A percentile compares a stretch with the other conserved stretches of the same genome.
phyloP scores from a whole-genome alignment of 2,888 invertebrate genomes.

The Clistopyga incitator region DNA sequence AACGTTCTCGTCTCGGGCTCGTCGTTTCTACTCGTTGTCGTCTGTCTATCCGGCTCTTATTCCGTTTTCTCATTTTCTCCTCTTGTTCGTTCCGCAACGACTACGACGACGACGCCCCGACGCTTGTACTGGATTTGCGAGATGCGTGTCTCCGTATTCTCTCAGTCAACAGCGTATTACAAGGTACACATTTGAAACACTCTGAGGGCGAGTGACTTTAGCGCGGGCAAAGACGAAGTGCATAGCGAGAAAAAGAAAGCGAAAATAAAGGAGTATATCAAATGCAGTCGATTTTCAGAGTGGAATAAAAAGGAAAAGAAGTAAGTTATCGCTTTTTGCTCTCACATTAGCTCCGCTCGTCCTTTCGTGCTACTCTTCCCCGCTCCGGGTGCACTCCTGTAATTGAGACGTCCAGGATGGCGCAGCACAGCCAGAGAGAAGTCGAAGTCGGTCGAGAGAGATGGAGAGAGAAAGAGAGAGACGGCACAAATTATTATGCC shows the following conservation, averaged over 20 bases:
- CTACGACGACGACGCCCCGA: neutral
- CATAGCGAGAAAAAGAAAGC: neutral
- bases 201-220: neutral
- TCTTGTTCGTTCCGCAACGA: neutral
- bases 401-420: slow-evolving; percentile 72
- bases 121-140: slow-evolving; percentile 13
- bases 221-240: neutral
- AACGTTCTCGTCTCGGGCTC: slow-evolving; percentile 6
- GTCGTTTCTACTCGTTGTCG: slow-evolving; percentile 17
- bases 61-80: slow-evolving; percentile 19
- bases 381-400: slow-evolving; percentile 50
- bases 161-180: neutral
- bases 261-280: neutral
- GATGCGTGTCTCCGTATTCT: slow-evolving; percentile 3
- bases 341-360: slow-evolving; percentile 23
- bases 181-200: neutral
- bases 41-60: neutral
- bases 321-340: slow-evolving; percentile 1
- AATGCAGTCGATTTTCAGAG: slow-evolving; percentile 7
- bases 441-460: slow-evolving; percentile 43
- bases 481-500: slow-evolving; percentile 79
- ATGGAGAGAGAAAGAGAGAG: slow-evolving; percentile 54
- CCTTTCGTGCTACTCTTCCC: slow-evolving; percentile 11
- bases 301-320: too few species aligned
- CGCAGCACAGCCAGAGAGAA: slow-evolving; percentile 41